Evolutionary conservation across 2,888 invertebrate species (phyloP).

Genomic region (Deroplatys truncata): DNA sequence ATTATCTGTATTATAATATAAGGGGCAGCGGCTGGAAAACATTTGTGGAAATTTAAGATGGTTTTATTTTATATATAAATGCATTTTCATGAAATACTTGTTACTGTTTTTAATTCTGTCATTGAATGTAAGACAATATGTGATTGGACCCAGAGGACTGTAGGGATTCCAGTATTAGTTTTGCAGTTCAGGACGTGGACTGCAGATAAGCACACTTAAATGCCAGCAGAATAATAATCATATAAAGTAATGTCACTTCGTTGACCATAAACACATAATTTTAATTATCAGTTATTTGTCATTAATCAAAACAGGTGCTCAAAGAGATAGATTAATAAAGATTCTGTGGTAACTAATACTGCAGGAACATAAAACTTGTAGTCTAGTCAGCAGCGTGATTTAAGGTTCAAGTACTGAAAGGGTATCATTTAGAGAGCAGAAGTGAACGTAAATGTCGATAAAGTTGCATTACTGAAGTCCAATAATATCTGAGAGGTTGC

Average conservation of each 20-base stretch:
- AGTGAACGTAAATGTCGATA: no score
- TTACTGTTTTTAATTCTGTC: neutral
- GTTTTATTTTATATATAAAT: neutral
- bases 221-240: neutral
- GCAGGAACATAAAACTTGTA: neutral
- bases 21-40: neutral
- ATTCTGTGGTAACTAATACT: neutral
- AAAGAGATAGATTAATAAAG: neutral
- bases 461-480: neutral
- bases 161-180: neutral
- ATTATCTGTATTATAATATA: constrained; percentile 5
- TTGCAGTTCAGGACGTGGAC: neutral
- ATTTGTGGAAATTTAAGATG: neutral
- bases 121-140: neutral
- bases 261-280: neutral
- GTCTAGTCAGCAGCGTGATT: neutral
- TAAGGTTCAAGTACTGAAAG: neutral
- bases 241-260: neutral
- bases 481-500: neutral
- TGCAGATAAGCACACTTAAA: neutral
- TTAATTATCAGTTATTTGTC: neutral
- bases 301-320: neutral
- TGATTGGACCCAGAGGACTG: no score
- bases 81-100: neutral
- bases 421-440: neutral